These are phyloP conservation scores for Phengaris arion DNA, from an alignment of 2,888 invertebrate species.

Conservation along the genomic window DNA sequence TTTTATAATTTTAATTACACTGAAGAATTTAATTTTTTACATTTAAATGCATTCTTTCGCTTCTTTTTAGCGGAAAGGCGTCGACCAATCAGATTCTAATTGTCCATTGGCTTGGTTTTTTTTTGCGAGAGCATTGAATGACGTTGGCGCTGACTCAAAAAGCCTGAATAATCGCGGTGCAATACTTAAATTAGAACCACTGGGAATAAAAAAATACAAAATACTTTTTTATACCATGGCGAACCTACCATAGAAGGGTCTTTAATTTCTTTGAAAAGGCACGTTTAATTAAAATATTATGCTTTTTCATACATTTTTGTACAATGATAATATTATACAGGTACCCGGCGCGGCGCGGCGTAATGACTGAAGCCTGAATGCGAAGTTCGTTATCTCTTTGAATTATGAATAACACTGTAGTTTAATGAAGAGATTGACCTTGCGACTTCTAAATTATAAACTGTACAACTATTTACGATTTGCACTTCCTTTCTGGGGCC, in stretches of 20 bases:
- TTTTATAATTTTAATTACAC: too few species aligned
- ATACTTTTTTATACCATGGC: slow-evolving; percentile 7
- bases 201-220: slow-evolving; percentile 4
- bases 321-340: slow-evolving; percentile 1
- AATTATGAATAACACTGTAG: slow-evolving; percentile 24
- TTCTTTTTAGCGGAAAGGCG: neutral
- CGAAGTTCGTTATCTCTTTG: slow-evolving; percentile 28
- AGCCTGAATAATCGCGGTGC: neutral
- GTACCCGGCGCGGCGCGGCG: neutral
- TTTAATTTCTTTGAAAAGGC: slow-evolving; percentile 10
- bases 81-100: neutral
- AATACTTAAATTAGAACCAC: slow-evolving; percentile 16
- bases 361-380: slow-evolving; percentile 17
- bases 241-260: slow-evolving; percentile 6
- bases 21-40: too few species aligned
- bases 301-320: slow-evolving; percentile 18
- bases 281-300: slow-evolving; percentile 22
- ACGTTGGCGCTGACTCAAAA: neutral
- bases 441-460: slow-evolving; percentile 14
- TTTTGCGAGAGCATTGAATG: neutral
- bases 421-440: slow-evolving; percentile 23
- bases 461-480: slow-evolving; percentile 5
- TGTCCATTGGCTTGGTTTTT: slow-evolving; percentile 1
- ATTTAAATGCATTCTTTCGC: neutral
- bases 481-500: neutral